A percentile compares a stretch with the other conserved stretches of the same genome.
phyloP scores from a whole-genome alignment of 2,113 vertebrate genomes.

The Tor tambroides region DNA sequence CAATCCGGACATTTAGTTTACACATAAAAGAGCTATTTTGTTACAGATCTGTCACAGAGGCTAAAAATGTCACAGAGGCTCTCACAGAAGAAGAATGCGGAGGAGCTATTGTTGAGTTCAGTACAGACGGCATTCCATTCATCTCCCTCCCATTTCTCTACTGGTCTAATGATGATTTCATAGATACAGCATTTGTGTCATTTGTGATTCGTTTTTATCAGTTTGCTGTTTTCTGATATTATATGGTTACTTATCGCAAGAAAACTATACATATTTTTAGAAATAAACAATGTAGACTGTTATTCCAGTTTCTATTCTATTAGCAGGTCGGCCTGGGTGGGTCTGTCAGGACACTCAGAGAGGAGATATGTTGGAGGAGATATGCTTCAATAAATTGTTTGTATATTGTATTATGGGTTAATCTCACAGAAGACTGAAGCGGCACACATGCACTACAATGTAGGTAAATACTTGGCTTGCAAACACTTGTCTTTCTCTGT shows the following conservation, averaged over 20 bases:
- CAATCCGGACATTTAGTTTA: not conserved
- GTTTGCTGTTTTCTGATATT: not conserved
- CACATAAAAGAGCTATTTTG: not conserved
- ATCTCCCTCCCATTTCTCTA: slow-evolving; percentile 21
- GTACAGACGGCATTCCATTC: slow-evolving; percentile 30
- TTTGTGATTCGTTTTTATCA: not conserved
- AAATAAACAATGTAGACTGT: no score
- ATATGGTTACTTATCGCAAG: not conserved
- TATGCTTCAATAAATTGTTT: not conserved
- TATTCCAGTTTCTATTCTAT: no score
- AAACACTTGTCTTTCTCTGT: not conserved
- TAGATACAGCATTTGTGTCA: slow-evolving; percentile 3
- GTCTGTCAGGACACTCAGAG: not conserved
- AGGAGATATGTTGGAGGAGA: not conserved
- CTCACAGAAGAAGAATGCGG: slow-evolving; percentile 16
- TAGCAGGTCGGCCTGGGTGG: not conserved
- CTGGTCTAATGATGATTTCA: slow-evolving; percentile 1
- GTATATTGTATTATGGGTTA: not conserved
- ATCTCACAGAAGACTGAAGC: not conserved
- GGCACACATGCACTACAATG: not conserved
- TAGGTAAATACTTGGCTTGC: not conserved
- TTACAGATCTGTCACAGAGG: slow-evolving; percentile 4
- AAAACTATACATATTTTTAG: not conserved
- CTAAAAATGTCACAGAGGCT: not conserved
- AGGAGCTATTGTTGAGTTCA: slow-evolving; percentile 12